Evolutionary conservation across 2,113 vertebrate species (phyloP).

Genomic region (Dicerorhinus sumatrensis): DNA sequence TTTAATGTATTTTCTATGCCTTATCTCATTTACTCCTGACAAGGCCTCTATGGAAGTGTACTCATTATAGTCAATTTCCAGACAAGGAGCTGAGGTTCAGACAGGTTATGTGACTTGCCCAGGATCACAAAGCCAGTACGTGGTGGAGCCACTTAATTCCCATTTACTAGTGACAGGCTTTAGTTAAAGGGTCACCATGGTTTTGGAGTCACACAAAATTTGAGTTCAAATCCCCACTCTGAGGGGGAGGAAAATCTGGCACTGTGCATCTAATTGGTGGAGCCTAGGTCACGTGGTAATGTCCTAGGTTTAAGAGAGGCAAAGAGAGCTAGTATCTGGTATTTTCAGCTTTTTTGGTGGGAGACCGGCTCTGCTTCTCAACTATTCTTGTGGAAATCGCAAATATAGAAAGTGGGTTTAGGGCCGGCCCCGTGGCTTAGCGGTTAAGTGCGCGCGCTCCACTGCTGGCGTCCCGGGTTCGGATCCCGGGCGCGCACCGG

Average conservation of each 20-base stretch:
- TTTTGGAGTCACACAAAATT: neutral
- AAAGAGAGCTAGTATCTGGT: neutral
- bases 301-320: neutral
- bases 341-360: neutral
- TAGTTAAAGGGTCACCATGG: neutral
- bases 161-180: neutral
- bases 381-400: neutral
- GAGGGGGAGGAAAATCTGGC: neutral
- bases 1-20: neutral
- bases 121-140: neutral
- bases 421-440: too few species aligned
- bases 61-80: neutral
- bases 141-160: neutral
- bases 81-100: neutral
- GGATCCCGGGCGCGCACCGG: too few species aligned
- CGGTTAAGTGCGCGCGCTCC: too few species aligned
- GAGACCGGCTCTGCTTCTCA: neutral
- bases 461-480: too few species aligned
- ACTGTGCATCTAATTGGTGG: neutral
- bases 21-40: neutral
- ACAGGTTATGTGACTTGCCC: neutral
- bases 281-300: neutral
- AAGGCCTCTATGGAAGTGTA: neutral
- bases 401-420: neutral
- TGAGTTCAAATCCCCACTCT: neutral